Conservation (phyloP, 1,140 invertebrate genomes). For the Tetramorium parvispinum region DNA sequence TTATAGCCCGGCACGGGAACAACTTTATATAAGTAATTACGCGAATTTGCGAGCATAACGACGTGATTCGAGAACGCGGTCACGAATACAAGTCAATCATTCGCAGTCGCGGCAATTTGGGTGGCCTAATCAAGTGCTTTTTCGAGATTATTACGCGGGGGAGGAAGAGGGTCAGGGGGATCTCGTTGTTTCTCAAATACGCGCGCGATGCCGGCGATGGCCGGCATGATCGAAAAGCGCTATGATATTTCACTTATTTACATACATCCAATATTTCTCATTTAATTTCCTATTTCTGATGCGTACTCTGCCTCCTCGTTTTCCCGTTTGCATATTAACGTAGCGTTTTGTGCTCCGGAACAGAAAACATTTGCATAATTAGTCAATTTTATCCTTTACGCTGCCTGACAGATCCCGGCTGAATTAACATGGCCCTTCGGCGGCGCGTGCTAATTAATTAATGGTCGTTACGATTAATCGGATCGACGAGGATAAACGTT, state of each 20-base stretch:
- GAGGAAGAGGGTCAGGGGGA: background rate
- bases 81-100: conserved; percentile 48
- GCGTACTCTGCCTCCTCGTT: background rate
- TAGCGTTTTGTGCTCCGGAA: background rate
- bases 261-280: conserved; percentile 9
- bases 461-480: conserved; percentile 5
- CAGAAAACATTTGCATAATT: conserved; percentile 36
- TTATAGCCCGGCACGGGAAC: background rate
- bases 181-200: background rate
- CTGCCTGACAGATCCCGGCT: background rate
- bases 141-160: conserved; percentile 7
- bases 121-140: conserved; percentile 15
- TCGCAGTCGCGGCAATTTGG: background rate
- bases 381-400: conserved; percentile 25
- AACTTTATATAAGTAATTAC: conserved; percentile 20
- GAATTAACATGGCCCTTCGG: background rate
- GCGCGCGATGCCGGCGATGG: background rate
- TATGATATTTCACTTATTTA: conserved; percentile 20
- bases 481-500: conserved; percentile 10
- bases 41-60: conserved; percentile 15
- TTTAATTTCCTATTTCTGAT: background rate
- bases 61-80: background rate
- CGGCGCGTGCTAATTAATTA: conserved; percentile 3
- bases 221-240: background rate
- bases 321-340: background rate